A percentile compares a stretch with the other conserved stretches of the same genome.
These are phyloP conservation scores for Acronicta psi DNA, from an alignment of 2,888 invertebrate genomes.

Conservation along the genomic window DNA sequence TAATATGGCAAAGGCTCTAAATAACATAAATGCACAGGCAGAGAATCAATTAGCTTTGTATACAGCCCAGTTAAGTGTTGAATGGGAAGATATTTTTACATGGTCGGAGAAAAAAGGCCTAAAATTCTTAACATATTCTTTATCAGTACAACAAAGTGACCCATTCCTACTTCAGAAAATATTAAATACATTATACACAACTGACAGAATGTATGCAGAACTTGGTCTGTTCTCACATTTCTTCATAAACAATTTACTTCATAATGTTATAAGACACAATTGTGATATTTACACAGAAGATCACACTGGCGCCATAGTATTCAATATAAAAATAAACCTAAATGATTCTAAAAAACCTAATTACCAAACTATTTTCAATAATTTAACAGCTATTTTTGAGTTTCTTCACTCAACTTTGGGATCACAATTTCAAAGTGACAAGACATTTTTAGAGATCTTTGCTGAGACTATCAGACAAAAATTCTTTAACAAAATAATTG, in stretches of 20 bases:
- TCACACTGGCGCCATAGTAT: constrained; percentile 79
- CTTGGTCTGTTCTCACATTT: constrained; percentile 82
- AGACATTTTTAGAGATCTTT: constrained; percentile 80
- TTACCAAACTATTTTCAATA: constrained; percentile 81
- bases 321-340: constrained; percentile 80
- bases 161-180: constrained; percentile 76
- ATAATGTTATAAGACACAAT: constrained; percentile 79
- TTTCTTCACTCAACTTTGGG: constrained; percentile 83
- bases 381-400: constrained; percentile 84
- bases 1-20: constrained; percentile 70
- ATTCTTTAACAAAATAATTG: constrained; percentile 83
- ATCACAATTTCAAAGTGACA: constrained; percentile 76
- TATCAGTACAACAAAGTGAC: constrained; percentile 83
- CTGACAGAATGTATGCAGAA: constrained; percentile 80
- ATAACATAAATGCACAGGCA: constrained; percentile 72
- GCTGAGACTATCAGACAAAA: constrained; percentile 76
- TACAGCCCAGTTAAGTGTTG: constrained; percentile 78
- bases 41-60: constrained; percentile 81
- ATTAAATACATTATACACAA: constrained; percentile 77
- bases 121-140: constrained; percentile 73
- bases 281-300: constrained; percentile 85
- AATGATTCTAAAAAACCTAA: constrained; percentile 75
- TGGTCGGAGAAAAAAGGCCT: constrained; percentile 81
- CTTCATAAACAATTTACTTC: constrained; percentile 78
- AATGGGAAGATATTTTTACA: constrained; percentile 83